Percentiles rank a stretch among this genome's conserved stretches.
phyloP scores from a whole-genome alignment of 2,888 invertebrate species.

The Epinotia demarniana region DNA sequence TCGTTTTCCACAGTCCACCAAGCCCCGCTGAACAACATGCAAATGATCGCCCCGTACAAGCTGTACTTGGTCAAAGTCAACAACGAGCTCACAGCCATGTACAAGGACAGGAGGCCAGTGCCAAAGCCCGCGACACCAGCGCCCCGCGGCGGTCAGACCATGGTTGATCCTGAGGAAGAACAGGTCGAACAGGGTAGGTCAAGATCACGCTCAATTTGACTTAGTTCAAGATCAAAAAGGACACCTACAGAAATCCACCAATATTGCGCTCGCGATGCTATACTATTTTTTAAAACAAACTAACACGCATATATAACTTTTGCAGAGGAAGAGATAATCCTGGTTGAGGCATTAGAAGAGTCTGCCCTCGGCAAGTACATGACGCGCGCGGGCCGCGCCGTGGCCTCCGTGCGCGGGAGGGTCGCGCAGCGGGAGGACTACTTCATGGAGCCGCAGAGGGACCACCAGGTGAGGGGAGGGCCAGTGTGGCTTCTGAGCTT shows the following conservation, averaged over 20 bases:
- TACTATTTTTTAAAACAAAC: no score
- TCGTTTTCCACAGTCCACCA: constrained; percentile 60
- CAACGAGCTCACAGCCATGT: constrained; percentile 70
- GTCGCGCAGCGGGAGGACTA: constrained; percentile 74
- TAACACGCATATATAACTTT: neutral
- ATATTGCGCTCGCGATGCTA: no score
- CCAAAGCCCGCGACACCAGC: constrained; percentile 25
- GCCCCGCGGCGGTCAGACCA: neutral
- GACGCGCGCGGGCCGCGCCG: constrained; percentile 58
- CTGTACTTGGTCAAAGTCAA: constrained; percentile 71
- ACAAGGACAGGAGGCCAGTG: constrained; percentile 61
- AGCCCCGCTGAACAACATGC: constrained; percentile 69
- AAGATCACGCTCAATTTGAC: neutral
- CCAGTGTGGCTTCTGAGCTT: no score
- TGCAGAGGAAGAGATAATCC: constrained; percentile 46
- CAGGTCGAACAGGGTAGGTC: constrained; percentile 57
- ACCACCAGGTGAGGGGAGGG: constrained; percentile 65
- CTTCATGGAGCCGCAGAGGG: constrained; percentile 72
- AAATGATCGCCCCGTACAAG: constrained; percentile 74
- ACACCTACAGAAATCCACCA: no score
- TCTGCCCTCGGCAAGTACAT: constrained; percentile 66
- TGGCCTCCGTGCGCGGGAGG: constrained; percentile 67
- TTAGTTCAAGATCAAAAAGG: no score
- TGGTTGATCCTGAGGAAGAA: constrained; percentile 54
- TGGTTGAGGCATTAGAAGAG: constrained; percentile 66